phyloP scores from a whole-genome alignment of 2,888 invertebrate species.

The Geotrupes spiniger region DNA sequence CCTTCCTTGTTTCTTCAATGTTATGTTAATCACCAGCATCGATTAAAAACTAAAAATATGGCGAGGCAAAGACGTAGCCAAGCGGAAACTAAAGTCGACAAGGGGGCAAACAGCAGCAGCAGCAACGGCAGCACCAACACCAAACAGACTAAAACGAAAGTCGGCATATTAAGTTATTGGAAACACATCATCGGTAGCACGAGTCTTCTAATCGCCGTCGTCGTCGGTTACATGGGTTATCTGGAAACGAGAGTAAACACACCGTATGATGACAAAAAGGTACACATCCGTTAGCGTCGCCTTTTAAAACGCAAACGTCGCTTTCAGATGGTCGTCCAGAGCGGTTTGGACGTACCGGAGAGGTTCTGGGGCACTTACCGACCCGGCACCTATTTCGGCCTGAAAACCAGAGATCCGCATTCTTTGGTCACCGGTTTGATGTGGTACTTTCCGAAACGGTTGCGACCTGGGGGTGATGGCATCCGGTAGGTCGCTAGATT shows the following conservation, averaged over 20 bases:
- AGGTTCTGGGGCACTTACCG: conserved; percentile 94
- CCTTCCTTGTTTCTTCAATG: too few relatives aligned
- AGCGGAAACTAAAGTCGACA: conserved; percentile 26
- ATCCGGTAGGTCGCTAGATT: conserved; percentile 58
- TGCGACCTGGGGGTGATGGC: conserved; percentile 69
- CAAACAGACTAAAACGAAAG: conserved; percentile 33
- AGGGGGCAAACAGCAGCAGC: conserved; percentile 44
- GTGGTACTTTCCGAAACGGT: conserved; percentile 84
- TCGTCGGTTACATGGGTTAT: conserved; percentile 78
- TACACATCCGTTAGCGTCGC: conserved; percentile 38
- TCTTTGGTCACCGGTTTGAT: conserved; percentile 92
- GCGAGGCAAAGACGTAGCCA: conserved; percentile 30
- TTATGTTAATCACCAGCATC: too few relatives aligned
- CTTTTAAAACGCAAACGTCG: background rate
- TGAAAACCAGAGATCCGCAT: conserved; percentile 85
- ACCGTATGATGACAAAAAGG: conserved; percentile 75
- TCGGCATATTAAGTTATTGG: conserved; percentile 50
- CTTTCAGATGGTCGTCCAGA: conserved; percentile 63
- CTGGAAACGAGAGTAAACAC: conserved; percentile 86
- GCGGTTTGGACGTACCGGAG: conserved; percentile 71
- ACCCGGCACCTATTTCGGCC: conserved; percentile 83
- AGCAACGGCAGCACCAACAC: conserved; percentile 47
- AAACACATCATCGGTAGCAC: conserved; percentile 60
- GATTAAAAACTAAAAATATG: conserved; percentile 19
- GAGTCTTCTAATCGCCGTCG: conserved; percentile 68